Percentiles rank a stretch among this genome's conserved stretches.
Conservation (phyloP, 2,888 invertebrate species). For the Sinohyriopsis cumingii region DNA sequence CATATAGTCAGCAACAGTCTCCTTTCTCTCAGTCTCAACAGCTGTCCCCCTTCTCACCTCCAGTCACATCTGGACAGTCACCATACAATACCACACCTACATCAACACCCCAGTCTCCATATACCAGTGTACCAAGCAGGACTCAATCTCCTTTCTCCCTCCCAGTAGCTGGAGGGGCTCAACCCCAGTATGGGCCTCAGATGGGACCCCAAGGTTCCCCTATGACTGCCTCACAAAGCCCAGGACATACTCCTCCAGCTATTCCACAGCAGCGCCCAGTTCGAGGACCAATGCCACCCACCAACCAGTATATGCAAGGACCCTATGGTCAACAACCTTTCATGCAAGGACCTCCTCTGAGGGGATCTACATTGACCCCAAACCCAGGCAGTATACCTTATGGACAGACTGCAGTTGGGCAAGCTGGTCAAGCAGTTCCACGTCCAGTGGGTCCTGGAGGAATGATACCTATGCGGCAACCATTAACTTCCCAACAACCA, state of each 20-base stretch:
- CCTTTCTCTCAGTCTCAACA: constrained; percentile 55
- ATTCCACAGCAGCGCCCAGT: constrained; percentile 52
- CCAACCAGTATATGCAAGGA: constrained; percentile 54
- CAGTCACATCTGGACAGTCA: constrained; percentile 36
- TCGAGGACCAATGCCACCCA: constrained; percentile 50
- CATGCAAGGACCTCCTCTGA: constrained; percentile 36
- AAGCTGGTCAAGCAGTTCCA: constrained; percentile 3
- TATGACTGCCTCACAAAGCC: constrained; percentile 36
- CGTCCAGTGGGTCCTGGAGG: constrained; percentile 8
- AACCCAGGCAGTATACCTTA: constrained; percentile 44
- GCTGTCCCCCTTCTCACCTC: constrained; percentile 57
- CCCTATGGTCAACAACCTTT: constrained; percentile 41
- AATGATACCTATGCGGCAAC: constrained; percentile 17
- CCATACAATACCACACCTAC: constrained; percentile 36
- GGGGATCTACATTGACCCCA: constrained; percentile 36
- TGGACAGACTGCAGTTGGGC: constrained; percentile 40
- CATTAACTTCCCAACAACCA: constrained; percentile 28
- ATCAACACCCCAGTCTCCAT: constrained; percentile 59
- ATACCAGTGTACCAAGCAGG: constrained; percentile 30
- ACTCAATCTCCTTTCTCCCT: constrained; percentile 50
- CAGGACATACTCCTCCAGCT: constrained; percentile 51
- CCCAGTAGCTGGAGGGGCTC: constrained; percentile 34
- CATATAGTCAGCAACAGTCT: constrained; percentile 52
- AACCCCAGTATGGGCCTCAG: constrained; percentile 30
- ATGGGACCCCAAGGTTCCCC: constrained; percentile 39